Base-by-base conservation (phyloP, 2,797 vertebrate species). In the Anableps anableps region DNA sequence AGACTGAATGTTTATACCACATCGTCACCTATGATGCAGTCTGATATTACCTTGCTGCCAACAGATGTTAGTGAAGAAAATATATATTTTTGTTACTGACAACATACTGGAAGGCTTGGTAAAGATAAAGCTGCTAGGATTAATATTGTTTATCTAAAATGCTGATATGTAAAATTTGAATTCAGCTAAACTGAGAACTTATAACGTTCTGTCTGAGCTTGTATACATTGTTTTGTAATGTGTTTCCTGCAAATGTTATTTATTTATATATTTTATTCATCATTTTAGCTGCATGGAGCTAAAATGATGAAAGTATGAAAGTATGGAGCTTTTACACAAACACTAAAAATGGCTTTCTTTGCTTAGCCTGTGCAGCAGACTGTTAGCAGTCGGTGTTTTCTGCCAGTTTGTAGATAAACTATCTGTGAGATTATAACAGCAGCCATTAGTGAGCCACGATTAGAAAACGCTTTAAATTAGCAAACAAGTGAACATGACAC, bases 361-460 rank as follows among this genome's bases (percentile, higher is more conserved):
- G 26, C 41, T n/a, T 26, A 17, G 38, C 5, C 66, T 43, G 38
- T 36, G 41, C 72, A n/a, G 38, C 72, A n/a, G 48, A 60, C 0
- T 0, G 38, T 75, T 55, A 43, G 72, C 72, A 55, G 34, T 4
- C 74, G 74, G 83, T 68, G 38, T 70, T 58, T 79, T 76, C 64
- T 80, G 77, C 88, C 72, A 62, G 73, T 13, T 75, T 68, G 72
- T 0, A 85, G 92, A 93, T 93, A 93, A 89, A 90, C 85, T 92
- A 92, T 93, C 91, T 90, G 36, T 43, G 80, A 76, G 74, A 80
- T 81, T 70, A 80, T 89, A 85, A 87, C 53, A 80, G 84, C 0
- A 36, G 83, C 87, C 88, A 90, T 92, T 90, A 93, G 82, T 70
- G 86, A 83, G 84, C 72, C 83, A 83, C 80, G 86, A 84, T 89